Evolutionary conservation across 2,888 invertebrate species (phyloP).

Genomic region (Cheilosia variabilis): DNA sequence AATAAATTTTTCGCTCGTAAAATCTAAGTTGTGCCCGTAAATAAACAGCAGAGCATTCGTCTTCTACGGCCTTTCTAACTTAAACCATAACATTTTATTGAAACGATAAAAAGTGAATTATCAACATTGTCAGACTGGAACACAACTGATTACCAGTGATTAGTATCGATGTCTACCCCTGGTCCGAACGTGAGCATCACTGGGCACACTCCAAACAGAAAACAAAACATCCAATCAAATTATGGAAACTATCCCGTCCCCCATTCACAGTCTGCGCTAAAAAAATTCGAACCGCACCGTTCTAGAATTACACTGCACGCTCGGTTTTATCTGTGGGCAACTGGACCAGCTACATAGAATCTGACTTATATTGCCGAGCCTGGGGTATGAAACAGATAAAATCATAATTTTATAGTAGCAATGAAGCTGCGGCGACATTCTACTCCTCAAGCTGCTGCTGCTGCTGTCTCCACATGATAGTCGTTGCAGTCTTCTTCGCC

Average conservation of each 20-base stretch:
- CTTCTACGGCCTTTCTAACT: slow-evolving; percentile 40
- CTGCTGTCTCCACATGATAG: slow-evolving; percentile 6
- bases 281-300: slow-evolving; percentile 36
- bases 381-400: slow-evolving; percentile 51
- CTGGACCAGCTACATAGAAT: slow-evolving; percentile 45
- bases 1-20: slow-evolving; percentile 59
- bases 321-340: slow-evolving; percentile 35
- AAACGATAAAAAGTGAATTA: slow-evolving; percentile 58
- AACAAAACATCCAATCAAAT: slow-evolving; percentile 47
- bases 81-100: slow-evolving; percentile 57
- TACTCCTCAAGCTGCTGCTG: slow-evolving; percentile 27
- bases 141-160: slow-evolving; percentile 53
- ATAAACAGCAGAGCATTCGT: slow-evolving; percentile 28
- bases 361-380: slow-evolving; percentile 60
- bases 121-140: slow-evolving; percentile 54
- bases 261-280: background rate
- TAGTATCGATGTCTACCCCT: slow-evolving; percentile 49
- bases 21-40: slow-evolving; percentile 30
- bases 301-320: slow-evolving; percentile 55
- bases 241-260: slow-evolving; percentile 21
- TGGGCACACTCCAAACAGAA: slow-evolving; percentile 17
- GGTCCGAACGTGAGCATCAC: slow-evolving; percentile 1
- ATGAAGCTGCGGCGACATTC: slow-evolving; percentile 63
- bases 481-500: slow-evolving; percentile 19
- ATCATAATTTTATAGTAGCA: slow-evolving; percentile 71